Evolutionary conservation across 2,888 invertebrate genomes (phyloP), one percentile per base, ranked within the genome.

Genomic region (Crocallis elinguaria): DNA sequence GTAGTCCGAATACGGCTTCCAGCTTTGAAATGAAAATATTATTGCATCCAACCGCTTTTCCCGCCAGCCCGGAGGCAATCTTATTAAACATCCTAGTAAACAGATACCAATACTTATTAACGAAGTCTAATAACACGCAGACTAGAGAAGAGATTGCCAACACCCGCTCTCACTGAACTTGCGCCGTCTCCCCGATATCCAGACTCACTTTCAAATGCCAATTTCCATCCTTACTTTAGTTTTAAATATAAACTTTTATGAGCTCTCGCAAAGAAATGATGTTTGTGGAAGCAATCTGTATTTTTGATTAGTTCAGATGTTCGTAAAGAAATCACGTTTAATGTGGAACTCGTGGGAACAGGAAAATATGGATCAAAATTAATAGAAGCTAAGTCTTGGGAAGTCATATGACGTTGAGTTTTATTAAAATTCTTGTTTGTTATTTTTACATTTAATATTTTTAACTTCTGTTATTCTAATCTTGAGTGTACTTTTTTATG

Each of bases 231-330:
- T 30, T 21, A 21, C 33, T 21, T 35, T 16, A 11, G 35, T 19
- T 35, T 45, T 45, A 35, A 51, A 35, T 29, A 43, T 17, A 44
- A 45, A 12, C 27, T 29, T 39, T 7, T 13, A 30, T 25, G 35
- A 30, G 23, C 35, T 30, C 16, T 7, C 21, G 14, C 23, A 30
- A 38, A n/a, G n/a, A n/a, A n/a, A 39, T 44, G 51, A 39, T 33
- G 45, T 51, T 33, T 33, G 32, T 39, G 21, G 35, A 51, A 50
- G 29, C 29, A 38, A 51, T 39, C 33, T 50, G 19, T 38, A 33
- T 39, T 41, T 30, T 45, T 45, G 32, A 41, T 41, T 21, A 35
- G 39, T 35, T 39, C 43, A 17, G 17, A 36, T 29, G 36, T 50
- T 49, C 33, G 27, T 14, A 19, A 38, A 14, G 14, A 30, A 42